Conservation (phyloP, 1,140 invertebrate genomes). For the Bombus fervidus region DNA sequence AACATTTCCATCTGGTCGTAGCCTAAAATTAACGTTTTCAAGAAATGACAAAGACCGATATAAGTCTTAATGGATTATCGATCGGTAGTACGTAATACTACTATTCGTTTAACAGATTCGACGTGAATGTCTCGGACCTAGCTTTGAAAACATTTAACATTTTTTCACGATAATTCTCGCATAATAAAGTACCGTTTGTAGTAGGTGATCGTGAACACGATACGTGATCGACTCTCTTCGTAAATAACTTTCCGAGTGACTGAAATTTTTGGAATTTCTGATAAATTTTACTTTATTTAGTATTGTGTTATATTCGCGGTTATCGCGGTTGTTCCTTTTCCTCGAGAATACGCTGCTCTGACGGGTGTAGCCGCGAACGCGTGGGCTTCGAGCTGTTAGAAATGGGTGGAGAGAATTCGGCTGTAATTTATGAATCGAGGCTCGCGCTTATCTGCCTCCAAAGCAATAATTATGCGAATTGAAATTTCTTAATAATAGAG, state of each 20-base stretch:
- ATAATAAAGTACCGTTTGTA: too few species aligned
- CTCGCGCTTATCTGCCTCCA: constrained; percentile 6
- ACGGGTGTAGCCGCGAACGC: neutral
- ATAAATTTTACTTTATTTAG: too few species aligned
- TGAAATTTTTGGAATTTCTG: too few species aligned
- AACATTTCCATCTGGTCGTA: neutral
- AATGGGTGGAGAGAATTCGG: constrained; percentile 21
- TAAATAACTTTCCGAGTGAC: too few species aligned
- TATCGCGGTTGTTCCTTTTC: too few species aligned
- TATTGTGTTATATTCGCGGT: too few species aligned
- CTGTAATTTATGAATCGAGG: constrained; percentile 32
- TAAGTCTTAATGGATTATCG: neutral
- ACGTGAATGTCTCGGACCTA: neutral
- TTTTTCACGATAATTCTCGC: rapidly evolving
- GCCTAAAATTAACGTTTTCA: neutral
- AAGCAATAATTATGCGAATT: constrained; percentile 23
- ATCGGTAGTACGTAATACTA: too few species aligned
- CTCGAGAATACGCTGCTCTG: too few species aligned
- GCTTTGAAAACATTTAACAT: neutral
- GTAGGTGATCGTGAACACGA: too few species aligned
- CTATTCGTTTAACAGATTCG: neutral
- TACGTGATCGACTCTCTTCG: rapidly evolving
- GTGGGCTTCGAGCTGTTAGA: constrained; percentile 24
- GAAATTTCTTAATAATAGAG: constrained; percentile 29
- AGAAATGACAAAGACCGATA: neutral